Evolutionary conservation across 2,113 vertebrate species (phyloP).

Genomic region (Petrocephalus zakoni): DNA sequence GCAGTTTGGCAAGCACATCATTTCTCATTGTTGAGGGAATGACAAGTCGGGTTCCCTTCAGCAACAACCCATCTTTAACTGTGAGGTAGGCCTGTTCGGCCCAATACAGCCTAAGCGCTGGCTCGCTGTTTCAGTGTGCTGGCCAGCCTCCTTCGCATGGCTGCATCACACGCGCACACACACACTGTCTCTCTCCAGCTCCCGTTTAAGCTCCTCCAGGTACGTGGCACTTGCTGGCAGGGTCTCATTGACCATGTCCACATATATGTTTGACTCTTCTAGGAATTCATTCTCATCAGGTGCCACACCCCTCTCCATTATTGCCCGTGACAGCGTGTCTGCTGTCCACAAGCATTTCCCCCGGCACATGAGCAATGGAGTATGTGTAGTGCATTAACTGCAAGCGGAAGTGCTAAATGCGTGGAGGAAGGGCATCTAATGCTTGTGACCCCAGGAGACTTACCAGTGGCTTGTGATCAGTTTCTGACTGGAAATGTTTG

Average conservation of each 20-base stretch:
- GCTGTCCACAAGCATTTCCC: slow-evolving; percentile 14
- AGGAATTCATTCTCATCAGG: neutral
- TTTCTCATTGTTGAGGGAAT: slow-evolving; percentile 18
- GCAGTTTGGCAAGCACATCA: neutral
- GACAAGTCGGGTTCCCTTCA: neutral
- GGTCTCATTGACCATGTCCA: neutral
- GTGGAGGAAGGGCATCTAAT: too few relatives aligned
- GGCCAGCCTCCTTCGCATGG: neutral
- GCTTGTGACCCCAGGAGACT: too few relatives aligned
- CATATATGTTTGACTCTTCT: slow-evolving; percentile 22
- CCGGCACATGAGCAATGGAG: neutral
- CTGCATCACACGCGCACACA: neutral
- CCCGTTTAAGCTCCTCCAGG: neutral
- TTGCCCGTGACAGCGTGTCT: neutral
- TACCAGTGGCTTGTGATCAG: too few relatives aligned
- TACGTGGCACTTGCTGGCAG: neutral
- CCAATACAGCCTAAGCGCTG: neutral
- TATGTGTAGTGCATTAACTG: too few relatives aligned
- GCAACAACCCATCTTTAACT: slow-evolving; percentile 20
- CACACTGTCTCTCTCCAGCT: slow-evolving; percentile 2
- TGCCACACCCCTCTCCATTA: neutral
- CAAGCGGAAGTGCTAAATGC: too few relatives aligned
- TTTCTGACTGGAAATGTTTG: too few relatives aligned
- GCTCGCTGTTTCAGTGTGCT: neutral
- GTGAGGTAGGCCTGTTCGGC: neutral